Conservation (phyloP, 1,140 invertebrate genomes). For the Drosophila pallidifrons region DNA sequence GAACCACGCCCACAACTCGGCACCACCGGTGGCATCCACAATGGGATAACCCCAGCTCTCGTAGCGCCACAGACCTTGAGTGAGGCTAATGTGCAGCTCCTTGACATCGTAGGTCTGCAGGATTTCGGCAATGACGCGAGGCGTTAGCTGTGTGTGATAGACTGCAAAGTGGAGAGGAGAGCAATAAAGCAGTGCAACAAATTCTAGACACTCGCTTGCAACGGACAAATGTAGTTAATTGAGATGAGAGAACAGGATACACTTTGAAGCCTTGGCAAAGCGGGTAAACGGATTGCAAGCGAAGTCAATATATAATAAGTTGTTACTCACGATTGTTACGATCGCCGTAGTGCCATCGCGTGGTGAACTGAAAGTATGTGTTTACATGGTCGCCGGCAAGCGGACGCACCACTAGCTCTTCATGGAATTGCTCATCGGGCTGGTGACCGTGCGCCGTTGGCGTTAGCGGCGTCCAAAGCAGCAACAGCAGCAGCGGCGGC, state of each 20-base stretch:
- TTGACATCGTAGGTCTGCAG: constrained; percentile 93
- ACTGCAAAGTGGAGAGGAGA: constrained; percentile 84
- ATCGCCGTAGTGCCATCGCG: constrained; percentile 88
- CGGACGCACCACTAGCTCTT: constrained; percentile 93
- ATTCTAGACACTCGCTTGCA: not conserved
- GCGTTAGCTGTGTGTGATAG: constrained; percentile 94
- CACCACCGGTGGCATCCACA: constrained; percentile 94
- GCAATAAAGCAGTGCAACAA: not conserved
- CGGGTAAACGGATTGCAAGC: no score
- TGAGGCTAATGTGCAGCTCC: constrained; percentile 96
- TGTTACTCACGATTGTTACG: constrained; percentile 86
- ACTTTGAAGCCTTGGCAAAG: no score
- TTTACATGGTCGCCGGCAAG: constrained; percentile 92
- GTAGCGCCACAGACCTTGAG: constrained; percentile 97
- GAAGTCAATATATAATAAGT: no score
- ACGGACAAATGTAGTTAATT: no score
- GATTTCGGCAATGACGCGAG: constrained; percentile 96
- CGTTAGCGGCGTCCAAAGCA: constrained; percentile 1
- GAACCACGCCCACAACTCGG: constrained; percentile 97
- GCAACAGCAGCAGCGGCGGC: constrained; percentile 22
- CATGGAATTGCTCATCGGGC: constrained; percentile 89
- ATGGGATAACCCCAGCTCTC: constrained; percentile 97
- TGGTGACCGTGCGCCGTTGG: constrained; percentile 9
- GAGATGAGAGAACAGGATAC: no score
- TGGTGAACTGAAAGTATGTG: constrained; percentile 94